phyloP scores from a whole-genome alignment of 2,113 vertebrate species.

The Catharus bicknelli region DNA sequence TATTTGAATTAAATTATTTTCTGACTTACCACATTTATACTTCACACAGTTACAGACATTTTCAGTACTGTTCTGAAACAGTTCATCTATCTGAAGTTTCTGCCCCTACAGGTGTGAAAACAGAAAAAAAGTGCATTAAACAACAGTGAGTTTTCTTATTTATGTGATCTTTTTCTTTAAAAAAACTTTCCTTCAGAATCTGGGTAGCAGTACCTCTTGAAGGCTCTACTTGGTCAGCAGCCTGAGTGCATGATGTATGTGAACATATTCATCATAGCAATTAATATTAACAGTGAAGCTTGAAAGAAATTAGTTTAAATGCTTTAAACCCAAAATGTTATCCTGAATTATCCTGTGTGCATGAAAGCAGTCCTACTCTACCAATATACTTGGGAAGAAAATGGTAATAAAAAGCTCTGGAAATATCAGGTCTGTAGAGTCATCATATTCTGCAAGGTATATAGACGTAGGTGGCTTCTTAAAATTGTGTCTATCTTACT shows the following conservation, averaged over 20 bases:
- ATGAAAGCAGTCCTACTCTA: not conserved
- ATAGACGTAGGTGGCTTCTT: not conserved
- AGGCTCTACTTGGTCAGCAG: not conserved
- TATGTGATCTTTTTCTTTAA: not conserved
- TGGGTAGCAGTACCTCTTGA: not conserved
- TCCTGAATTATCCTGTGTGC: not conserved
- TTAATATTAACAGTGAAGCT: not conserved
- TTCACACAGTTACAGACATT: slow-evolving; percentile 88
- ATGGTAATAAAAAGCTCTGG: not conserved
- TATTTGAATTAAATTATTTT: not conserved
- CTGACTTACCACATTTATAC: slow-evolving; percentile 88
- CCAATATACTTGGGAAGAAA: not conserved
- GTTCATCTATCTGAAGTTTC: slow-evolving; percentile 83
- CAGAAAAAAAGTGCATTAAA: not conserved
- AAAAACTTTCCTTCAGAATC: not conserved
- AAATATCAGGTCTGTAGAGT: not conserved
- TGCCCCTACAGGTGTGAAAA: slow-evolving; percentile 80
- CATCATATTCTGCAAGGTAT: not conserved
- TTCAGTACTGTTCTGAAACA: slow-evolving; percentile 79
- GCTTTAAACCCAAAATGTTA: not conserved
- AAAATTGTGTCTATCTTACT: not conserved
- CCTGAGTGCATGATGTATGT: not conserved
- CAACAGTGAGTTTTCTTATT: not conserved
- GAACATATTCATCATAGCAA: not conserved
- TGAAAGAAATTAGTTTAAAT: not conserved